Evolutionary conservation across 2,797 vertebrate genomes (phyloP), one percentile per base, ranked within the genome.

Genomic region (Trematomus bernacchii): DNA sequence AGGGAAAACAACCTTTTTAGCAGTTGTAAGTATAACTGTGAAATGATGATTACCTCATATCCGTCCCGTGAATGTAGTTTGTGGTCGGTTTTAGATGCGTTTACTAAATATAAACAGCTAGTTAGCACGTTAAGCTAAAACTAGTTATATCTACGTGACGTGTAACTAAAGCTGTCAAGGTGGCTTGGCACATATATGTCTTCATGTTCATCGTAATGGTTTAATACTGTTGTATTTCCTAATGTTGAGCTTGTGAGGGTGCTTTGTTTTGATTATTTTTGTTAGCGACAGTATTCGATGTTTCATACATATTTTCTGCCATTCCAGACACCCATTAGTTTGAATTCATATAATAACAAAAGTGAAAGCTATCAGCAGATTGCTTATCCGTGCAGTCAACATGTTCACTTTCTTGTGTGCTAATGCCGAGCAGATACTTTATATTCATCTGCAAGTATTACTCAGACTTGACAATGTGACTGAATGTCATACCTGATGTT

Each of bases 111-210:
- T 37, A 50, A 79, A 78, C 63, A 80, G 88, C 85, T 90, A 87
- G 89, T 82, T 93, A 92, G 90, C 91, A 79, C 52, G 3, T 51
- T 3, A 83, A 73, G 92, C 91, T 92, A 88, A 85, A 86, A n/a
- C 65, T 66, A 73, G 55, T 53, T 19, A 59, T 47, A 60, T 77
- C 46, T 75, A 23, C 59, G 75, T 60, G 76, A 82, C 69, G 52
- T 70, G 66, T 55, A 77, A 19, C 46, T 60, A 42, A 47, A 82
- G 72, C 75, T 89, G 82, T 75, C 83, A 85, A 47, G 37, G 23
- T 11, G 65, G 23, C 40, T 23, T 64, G 73, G 40, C 51, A 43
- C 10, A 13, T 16, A 18, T 65, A 8, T 30, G 27, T 3, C 18
- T 21, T 13, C 5, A 60, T 11, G n/a, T 27, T 19, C 40, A 23